Evolutionary conservation across 2,797 vertebrate genomes (phyloP).

Genomic region (Gobionotothen gibberifrons): DNA sequence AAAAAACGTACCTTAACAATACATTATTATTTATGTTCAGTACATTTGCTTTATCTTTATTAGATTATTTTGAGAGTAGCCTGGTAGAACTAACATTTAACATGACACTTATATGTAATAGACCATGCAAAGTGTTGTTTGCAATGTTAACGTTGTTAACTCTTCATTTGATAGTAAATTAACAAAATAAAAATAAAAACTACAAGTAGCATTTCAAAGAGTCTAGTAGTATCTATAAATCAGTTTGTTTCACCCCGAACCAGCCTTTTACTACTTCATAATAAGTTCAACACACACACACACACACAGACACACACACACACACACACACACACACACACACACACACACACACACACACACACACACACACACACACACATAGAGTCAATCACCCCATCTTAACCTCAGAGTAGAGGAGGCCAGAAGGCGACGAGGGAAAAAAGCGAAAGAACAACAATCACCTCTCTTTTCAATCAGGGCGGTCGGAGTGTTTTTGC

Average conservation of each 20-base stretch:
- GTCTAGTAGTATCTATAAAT: not conserved
- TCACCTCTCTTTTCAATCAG: slow-evolving; percentile 75
- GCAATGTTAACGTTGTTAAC: not conserved
- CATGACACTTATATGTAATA: not conserved
- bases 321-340: not conserved
- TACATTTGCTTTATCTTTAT: not conserved
- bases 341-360: slow-evolving; percentile 11
- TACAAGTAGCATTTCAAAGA: not conserved
- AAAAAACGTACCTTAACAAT: not conserved
- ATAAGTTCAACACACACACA: not conserved
- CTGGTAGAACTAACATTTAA: not conserved
- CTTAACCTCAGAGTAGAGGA: slow-evolving; percentile 46
- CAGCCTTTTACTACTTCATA: not conserved
- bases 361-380: not conserved
- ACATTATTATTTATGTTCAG: not conserved
- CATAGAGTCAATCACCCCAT: slow-evolving; percentile 32
- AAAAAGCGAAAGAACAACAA: slow-evolving; percentile 69
- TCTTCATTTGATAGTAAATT: not conserved
- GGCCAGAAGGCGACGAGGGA: slow-evolving; percentile 30
- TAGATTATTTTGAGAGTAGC: not conserved
- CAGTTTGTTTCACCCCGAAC: slow-evolving; percentile 4
- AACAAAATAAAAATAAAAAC: not conserved
- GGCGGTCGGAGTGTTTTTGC: slow-evolving; percentile 73
- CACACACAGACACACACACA: not conserved
- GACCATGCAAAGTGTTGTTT: not conserved